These are phyloP conservation scores for Clarias macrocephalus DNA, from an alignment of 2,113 vertebrate species.

Conservation along the genomic window DNA sequence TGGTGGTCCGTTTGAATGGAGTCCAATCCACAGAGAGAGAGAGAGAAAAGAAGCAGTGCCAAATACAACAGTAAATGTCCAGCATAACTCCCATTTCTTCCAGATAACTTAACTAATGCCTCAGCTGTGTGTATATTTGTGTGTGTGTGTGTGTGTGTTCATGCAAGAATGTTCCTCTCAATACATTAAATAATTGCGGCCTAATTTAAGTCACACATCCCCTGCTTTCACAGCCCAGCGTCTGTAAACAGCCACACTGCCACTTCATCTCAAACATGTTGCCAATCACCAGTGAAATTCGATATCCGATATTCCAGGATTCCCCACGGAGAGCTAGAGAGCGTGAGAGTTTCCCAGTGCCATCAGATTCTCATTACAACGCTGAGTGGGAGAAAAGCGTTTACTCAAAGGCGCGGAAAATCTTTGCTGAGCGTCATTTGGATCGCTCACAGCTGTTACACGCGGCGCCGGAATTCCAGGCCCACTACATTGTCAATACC, in stretches of 20 bases:
- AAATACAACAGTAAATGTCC: background rate
- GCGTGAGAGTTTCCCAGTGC: constrained; percentile 33
- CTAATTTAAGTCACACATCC: background rate
- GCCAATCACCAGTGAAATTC: background rate
- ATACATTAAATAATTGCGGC: background rate
- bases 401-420: constrained; percentile 23
- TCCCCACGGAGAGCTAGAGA: background rate
- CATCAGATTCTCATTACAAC: constrained; percentile 1
- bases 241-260: background rate
- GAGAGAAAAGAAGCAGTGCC: background rate
- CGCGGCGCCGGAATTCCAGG: constrained; percentile 3
- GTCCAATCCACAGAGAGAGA: background rate
- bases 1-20: background rate
- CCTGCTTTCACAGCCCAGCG: background rate
- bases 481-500: background rate
- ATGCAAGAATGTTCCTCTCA: background rate
- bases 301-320: background rate
- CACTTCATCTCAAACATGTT: background rate
- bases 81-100: constrained; percentile 19
- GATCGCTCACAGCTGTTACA: constrained; percentile 66
- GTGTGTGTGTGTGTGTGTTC: background rate
- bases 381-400: constrained; percentile 56
- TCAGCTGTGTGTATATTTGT: background rate
- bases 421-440: constrained; percentile 48
- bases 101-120: constrained; percentile 23